Evolutionary conservation across 2,797 vertebrate genomes (phyloP).

Genomic region (Fistularia tabacaria): DNA sequence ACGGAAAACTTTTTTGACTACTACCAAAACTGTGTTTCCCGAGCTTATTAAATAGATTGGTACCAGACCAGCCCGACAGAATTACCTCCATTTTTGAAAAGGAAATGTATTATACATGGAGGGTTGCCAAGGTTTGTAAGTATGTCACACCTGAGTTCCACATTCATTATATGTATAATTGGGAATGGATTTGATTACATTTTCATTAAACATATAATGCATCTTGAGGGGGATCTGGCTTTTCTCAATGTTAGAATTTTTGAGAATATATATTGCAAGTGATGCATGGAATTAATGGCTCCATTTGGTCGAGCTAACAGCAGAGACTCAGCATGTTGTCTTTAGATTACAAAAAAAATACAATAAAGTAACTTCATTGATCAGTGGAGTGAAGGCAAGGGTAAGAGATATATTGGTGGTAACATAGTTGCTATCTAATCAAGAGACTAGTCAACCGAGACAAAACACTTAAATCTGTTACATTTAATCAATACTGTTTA

Average conservation of each 20-base stretch:
- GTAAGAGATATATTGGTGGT: slow-evolving; percentile 3
- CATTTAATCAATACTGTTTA: slow-evolving; percentile 15
- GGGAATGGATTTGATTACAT: slow-evolving; percentile 64
- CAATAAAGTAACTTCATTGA: slow-evolving; percentile 11
- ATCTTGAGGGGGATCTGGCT: slow-evolving; percentile 21
- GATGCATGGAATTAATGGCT: slow-evolving; percentile 61
- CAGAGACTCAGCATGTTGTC: background rate
- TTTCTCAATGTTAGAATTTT: slow-evolving; percentile 27
- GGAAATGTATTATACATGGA: slow-evolving; percentile 57
- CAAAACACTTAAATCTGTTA: slow-evolving; percentile 19
- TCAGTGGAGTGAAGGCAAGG: slow-evolving; percentile 7
- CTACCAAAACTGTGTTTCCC: slow-evolving; percentile 41
- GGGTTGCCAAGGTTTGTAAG: slow-evolving; percentile 47
- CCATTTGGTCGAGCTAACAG: slow-evolving; percentile 21
- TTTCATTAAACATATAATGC: slow-evolving; percentile 60
- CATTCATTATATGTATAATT: slow-evolving; percentile 69
- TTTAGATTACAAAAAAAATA: slow-evolving; percentile 8
- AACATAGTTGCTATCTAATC: slow-evolving; percentile 9
- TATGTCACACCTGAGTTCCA: slow-evolving; percentile 56
- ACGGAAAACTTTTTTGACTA: slow-evolving; percentile 32
- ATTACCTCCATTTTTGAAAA: slow-evolving; percentile 58
- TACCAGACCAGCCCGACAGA: slow-evolving; percentile 31
- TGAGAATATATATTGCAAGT: slow-evolving; percentile 29
- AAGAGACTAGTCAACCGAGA: slow-evolving; percentile 6
- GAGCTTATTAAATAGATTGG: slow-evolving; percentile 44